These are phyloP conservation scores for Chiroxiphia lanceolata DNA, from an alignment of 2,797 vertebrate species.

Conservation along the genomic window DNA sequence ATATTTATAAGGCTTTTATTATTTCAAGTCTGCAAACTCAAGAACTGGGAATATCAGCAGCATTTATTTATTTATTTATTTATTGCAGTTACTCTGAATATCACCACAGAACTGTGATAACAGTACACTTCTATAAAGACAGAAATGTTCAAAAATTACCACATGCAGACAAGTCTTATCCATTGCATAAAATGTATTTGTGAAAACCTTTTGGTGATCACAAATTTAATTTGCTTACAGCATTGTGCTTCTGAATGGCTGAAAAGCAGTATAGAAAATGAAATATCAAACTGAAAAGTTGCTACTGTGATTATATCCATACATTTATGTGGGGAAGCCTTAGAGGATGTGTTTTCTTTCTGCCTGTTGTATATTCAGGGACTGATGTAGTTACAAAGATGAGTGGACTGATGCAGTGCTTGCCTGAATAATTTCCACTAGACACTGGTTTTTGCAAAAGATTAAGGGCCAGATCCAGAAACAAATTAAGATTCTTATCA, in stretches of 20 bases:
- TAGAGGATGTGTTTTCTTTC: not conserved
- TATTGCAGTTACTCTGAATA: not conserved
- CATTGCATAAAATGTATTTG: not conserved
- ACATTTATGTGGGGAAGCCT: not conserved
- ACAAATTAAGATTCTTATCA: constrained; percentile 7
- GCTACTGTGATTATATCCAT: not conserved
- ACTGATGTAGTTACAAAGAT: constrained; percentile 10
- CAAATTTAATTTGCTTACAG: not conserved
- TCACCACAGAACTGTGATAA: not conserved
- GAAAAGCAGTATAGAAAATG: not conserved
- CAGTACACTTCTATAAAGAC: not conserved
- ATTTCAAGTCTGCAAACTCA: not conserved
- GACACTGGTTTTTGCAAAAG: not conserved
- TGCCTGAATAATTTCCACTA: constrained; percentile 5
- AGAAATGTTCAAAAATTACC: not conserved
- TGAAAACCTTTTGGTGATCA: not conserved
- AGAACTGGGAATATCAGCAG: not conserved
- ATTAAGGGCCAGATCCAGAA: not conserved
- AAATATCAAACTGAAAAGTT: not conserved
- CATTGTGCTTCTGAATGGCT: not conserved
- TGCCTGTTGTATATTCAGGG: not conserved
- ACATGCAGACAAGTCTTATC: not conserved
- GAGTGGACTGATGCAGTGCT: not conserved
- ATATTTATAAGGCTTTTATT: not conserved
- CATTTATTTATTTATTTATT: not conserved